Percentiles rank a stretch among this genome's conserved stretches.
phyloP scores from a whole-genome alignment of 2,113 vertebrate species.

The Alaudala cheleensis region DNA sequence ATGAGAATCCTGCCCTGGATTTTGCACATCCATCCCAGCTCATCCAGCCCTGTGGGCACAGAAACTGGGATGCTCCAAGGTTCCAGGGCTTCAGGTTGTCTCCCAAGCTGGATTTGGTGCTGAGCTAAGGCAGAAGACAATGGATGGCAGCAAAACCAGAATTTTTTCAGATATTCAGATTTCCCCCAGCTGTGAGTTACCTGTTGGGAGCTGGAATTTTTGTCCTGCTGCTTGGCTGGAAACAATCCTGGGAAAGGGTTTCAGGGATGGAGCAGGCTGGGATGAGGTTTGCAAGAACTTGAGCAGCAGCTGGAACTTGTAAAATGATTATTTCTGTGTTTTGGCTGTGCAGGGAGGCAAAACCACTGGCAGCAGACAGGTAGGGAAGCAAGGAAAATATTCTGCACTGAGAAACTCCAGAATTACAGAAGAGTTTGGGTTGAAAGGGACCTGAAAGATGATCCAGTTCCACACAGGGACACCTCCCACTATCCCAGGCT shows the following conservation, averaged over 20 bases:
- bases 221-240: background rate
- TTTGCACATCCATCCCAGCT: background rate
- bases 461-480: background rate
- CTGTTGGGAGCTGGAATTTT: background rate
- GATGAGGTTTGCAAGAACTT: background rate
- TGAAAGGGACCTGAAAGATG: background rate
- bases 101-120: background rate
- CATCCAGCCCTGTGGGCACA: background rate
- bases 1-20: background rate
- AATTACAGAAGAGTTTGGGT: background rate
- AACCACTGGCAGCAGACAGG: background rate
- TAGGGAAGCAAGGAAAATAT: background rate
- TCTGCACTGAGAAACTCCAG: background rate
- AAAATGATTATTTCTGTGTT: background rate
- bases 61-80: background rate
- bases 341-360: background rate
- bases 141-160: background rate
- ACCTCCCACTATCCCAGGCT: fast-evolving
- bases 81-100: background rate
- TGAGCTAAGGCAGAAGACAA: background rate
- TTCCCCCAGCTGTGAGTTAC: background rate
- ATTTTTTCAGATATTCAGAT: background rate
- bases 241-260: background rate
- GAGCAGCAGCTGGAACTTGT: background rate
- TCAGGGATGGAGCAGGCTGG: background rate